Conservation (phyloP, 2,113 vertebrate species). For the Typhlomys cinereus region DNA sequence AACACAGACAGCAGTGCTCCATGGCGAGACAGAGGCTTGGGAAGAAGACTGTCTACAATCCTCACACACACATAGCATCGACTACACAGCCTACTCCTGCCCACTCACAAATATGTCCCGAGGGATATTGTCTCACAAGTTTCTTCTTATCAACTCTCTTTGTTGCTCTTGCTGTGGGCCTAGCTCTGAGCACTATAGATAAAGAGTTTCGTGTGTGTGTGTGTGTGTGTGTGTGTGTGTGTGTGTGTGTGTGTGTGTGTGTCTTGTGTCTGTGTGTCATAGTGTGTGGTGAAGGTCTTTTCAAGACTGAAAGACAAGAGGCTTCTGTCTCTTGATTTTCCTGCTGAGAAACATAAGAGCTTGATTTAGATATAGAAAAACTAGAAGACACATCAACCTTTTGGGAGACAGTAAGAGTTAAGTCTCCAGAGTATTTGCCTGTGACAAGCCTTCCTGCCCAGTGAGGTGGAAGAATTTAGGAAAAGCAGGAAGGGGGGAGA, state of each 20-base stretch:
- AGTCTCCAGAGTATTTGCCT: background rate
- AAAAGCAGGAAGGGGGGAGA: background rate
- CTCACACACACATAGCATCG: no score
- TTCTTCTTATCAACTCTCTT: background rate
- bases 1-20: fast-evolving
- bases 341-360: background rate
- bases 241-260: no score
- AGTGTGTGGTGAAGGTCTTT: background rate
- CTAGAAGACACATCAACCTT: background rate
- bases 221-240: background rate
- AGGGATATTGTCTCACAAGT: background rate
- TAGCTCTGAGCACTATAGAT: background rate
- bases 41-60: background rate
- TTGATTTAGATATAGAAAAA: background rate
- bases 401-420: background rate
- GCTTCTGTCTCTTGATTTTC: background rate
- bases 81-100: background rate
- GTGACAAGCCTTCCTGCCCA: no score
- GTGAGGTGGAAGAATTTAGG: no score
- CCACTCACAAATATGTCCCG: background rate
- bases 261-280: no score
- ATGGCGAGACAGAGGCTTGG: no score
- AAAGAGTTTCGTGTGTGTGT: background rate
- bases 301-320: background rate
- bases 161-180: background rate